Evolutionary conservation across 2,797 vertebrate species (phyloP).

Genomic region (Carcharodon carcharias): DNA sequence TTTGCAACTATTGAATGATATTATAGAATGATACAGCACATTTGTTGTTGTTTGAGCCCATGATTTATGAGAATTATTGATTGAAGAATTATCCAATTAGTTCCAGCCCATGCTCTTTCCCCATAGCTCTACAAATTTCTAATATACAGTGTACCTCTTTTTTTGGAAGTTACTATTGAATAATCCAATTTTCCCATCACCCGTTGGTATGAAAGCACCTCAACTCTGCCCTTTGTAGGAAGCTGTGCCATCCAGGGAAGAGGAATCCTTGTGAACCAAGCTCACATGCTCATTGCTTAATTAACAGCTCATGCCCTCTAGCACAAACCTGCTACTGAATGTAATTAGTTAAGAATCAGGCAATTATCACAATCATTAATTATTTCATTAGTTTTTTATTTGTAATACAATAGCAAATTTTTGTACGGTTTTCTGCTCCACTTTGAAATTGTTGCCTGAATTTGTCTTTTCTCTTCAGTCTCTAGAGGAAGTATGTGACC

Average conservation of each 20-base stretch:
- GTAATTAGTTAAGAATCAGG: background rate
- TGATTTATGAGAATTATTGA: too few species aligned
- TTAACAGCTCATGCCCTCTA: background rate
- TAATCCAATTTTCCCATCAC: background rate
- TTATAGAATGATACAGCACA: background rate
- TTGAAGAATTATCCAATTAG: background rate
- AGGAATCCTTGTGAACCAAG: background rate
- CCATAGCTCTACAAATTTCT: background rate
- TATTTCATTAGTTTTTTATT: background rate
- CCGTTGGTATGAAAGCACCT: background rate
- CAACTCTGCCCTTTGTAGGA: background rate
- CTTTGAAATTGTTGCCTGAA: background rate
- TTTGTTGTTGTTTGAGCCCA: background rate
- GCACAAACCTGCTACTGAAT: background rate
- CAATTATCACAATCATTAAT: background rate
- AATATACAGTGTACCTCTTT: too few species aligned
- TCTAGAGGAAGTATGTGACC: constrained; percentile 92
- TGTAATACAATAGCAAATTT: background rate
- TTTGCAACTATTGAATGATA: background rate
- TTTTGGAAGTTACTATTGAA: background rate
- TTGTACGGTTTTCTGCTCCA: background rate
- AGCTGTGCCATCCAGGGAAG: background rate
- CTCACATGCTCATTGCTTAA: background rate
- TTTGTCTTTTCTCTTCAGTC: constrained; percentile 61
- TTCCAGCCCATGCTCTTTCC: background rate